These are phyloP conservation scores for Alectura lathami DNA, from an alignment of 2,113 vertebrate species.

Conservation along the genomic window DNA sequence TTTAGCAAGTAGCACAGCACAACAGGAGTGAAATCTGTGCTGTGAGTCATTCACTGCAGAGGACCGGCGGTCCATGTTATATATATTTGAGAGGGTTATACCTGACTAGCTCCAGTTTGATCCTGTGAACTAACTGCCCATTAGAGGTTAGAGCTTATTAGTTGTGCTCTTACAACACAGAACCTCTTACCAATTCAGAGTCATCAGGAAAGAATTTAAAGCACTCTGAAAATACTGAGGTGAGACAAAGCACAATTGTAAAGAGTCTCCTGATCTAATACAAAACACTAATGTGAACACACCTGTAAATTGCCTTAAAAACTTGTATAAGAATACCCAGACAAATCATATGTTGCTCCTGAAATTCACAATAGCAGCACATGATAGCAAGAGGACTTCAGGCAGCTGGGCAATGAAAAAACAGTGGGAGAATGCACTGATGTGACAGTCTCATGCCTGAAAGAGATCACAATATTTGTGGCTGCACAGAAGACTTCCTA, in stretches of 20 bases:
- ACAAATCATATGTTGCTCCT: neutral
- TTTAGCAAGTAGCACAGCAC: neutral
- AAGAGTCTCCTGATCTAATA: neutral
- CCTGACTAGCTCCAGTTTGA: neutral
- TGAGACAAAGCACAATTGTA: neutral
- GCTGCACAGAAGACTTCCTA: neutral
- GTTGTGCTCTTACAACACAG: neutral
- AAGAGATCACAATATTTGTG: neutral
- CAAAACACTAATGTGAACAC: neutral
- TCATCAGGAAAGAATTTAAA: neutral
- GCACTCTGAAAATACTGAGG: neutral
- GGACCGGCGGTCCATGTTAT: neutral
- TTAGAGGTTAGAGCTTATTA: neutral
- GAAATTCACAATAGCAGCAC: neutral
- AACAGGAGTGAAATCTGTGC: neutral
- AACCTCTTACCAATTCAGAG: neutral
- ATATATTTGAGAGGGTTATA: neutral
- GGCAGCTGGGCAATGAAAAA: neutral
- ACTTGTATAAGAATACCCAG: neutral
- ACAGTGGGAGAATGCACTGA: neutral
- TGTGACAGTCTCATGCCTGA: neutral
- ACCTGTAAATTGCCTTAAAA: neutral
- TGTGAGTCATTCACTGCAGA: rapidly evolving
- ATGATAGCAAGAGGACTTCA: neutral
- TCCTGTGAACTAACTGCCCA: neutral